A percentile compares a stretch with the other conserved stretches of the same genome.
Evolutionary conservation across 2,888 invertebrate genomes (phyloP).

Genomic region (Smittia aterrima): DNA sequence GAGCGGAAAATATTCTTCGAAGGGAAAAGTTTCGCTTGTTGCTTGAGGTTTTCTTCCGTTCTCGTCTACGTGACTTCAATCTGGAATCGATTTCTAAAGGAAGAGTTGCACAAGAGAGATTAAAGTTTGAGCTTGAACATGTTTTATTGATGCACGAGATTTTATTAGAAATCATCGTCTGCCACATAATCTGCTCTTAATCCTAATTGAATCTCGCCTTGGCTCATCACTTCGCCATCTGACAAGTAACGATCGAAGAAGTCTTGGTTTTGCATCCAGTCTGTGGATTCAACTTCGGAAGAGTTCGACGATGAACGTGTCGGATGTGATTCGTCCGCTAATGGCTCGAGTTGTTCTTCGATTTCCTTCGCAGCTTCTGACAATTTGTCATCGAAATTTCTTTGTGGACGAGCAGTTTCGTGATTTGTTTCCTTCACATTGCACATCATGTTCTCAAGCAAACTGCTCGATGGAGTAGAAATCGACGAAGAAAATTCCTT

Average conservation of each 20-base stretch:
- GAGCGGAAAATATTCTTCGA: no score
- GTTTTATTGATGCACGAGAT: no score
- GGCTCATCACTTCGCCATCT: constrained; percentile 18
- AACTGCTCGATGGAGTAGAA: not conserved
- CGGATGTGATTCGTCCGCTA: not conserved
- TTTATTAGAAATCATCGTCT: not conserved
- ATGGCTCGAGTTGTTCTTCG: not conserved
- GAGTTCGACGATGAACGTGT: not conserved
- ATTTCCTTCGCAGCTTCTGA: not conserved
- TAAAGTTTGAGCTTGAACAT: no score
- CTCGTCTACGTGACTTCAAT: no score
- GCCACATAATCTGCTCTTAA: not conserved
- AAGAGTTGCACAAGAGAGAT: no score
- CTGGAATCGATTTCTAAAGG: no score
- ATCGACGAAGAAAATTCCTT: not conserved
- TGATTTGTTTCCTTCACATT: not conserved
- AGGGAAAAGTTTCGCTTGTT: no score
- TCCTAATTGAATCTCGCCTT: constrained; percentile 2
- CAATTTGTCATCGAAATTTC: not conserved
- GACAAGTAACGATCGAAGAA: not conserved
- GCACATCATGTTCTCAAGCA: not conserved
- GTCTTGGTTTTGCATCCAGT: not conserved
- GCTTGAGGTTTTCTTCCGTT: no score
- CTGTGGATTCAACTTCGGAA: not conserved
- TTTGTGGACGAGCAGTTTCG: not conserved